A percentile compares a stretch with the other conserved stretches of the same genome.
Evolutionary conservation across 2,888 invertebrate genomes (phyloP).

Genomic region (Amphipoea lucens): DNA sequence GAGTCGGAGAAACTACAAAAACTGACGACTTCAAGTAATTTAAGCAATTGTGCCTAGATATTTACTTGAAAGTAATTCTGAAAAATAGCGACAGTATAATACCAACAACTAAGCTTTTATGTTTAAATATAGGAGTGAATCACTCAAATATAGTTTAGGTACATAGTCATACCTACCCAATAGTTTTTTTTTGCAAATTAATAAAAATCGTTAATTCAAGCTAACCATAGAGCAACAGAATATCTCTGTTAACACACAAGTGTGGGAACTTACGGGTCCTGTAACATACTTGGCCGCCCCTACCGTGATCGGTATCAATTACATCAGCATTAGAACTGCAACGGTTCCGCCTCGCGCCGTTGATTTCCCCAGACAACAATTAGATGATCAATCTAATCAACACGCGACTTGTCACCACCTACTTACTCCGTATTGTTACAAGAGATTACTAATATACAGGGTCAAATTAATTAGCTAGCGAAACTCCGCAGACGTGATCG

Average conservation of each 20-base stretch:
- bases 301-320: conserved; percentile 74
- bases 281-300: conserved; percentile 51
- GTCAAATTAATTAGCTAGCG: background rate
- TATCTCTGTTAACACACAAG: background rate
- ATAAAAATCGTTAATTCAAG: background rate
- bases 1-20: background rate
- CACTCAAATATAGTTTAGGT: background rate
- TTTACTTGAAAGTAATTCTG: too few relatives aligned
- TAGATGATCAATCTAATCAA: conserved; percentile 78
- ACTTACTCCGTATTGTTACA: conserved; percentile 54
- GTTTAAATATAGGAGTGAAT: background rate
- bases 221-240: background rate
- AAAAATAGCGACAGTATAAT: background rate
- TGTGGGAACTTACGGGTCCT: conserved; percentile 60
- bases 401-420: conserved; percentile 83
- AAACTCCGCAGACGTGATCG: too few relatives aligned
- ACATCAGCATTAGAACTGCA: conserved; percentile 67
- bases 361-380: conserved; percentile 85
- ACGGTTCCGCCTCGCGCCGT: conserved; percentile 51
- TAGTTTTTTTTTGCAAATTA: background rate
- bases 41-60: background rate
- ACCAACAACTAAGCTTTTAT: background rate
- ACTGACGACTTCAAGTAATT: background rate
- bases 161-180: background rate
- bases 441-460: background rate